phyloP scores from a whole-genome alignment of 2,888 invertebrate genomes.

The Melanchra persicariae region DNA sequence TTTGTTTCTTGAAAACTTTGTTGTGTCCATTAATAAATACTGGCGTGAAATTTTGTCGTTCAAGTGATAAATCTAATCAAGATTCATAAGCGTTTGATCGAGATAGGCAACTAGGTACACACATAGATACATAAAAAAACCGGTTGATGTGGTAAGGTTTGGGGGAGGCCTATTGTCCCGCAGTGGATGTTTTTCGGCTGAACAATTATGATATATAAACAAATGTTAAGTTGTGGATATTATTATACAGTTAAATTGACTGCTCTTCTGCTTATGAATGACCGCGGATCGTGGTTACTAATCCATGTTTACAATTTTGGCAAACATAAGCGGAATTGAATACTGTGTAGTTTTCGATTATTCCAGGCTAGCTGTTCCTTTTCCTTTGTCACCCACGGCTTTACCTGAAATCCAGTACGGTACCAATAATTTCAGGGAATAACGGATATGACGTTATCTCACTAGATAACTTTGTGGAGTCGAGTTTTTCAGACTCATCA shows the following conservation, averaged over 20 bases:
- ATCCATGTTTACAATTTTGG: background rate
- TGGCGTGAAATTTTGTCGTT: slow-evolving; percentile 29
- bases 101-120: background rate
- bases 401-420: background rate
- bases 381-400: background rate
- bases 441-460: background rate
- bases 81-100: background rate
- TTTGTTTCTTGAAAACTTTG: slow-evolving; percentile 64
- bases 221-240: too few species aligned
- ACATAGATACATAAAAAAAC: too few species aligned
- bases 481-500: background rate
- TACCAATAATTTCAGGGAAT: background rate
- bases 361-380: background rate
- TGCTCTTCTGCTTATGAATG: background rate
- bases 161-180: too few species aligned
- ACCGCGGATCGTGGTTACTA: background rate
- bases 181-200: too few species aligned
- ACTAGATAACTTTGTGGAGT: background rate
- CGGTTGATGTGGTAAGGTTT: too few species aligned
- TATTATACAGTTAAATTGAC: too few species aligned
- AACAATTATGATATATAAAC: too few species aligned
- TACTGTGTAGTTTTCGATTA: too few species aligned
- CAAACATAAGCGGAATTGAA: background rate
- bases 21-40: slow-evolving; percentile 58
- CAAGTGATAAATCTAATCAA: background rate